Base-by-base conservation (phyloP, 2,113 vertebrate genomes). In the Lota lota region DNA sequence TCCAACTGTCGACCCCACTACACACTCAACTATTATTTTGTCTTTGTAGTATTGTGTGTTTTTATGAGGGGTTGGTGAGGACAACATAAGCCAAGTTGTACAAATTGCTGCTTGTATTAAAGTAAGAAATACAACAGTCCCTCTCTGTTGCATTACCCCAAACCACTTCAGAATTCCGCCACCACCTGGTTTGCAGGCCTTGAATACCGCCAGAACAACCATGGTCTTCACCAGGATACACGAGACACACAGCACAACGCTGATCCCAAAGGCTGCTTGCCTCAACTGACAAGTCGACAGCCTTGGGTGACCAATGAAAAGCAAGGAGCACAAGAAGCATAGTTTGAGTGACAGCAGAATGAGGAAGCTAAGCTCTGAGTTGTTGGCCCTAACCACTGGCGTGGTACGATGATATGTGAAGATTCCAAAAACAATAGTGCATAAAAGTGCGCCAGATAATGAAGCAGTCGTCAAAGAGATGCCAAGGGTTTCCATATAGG, bases 211-310 rank as follows among this genome's bases (percentile, higher is more conserved):
- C 28, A 93, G 72, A 33, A 92, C 91, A 24, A 91, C 91, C 12
- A 93, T 80, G 8, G 92, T 93, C 58, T 93, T 93, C 3, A 90
- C 86, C 68, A 85, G 82, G 20, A 93, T 88, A 70, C 89, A 91
- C 36, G 92, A 91, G 64, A 93, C 72, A 60, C 86, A 89, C 18
- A 93, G 78, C 0, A 89, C 89, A 78, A 93, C 92, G 71, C 85
- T 90, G 72, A 93, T 90, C 64, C 91, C 89, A 79, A 92, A 93
- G 15, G 87, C 87, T 21, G 86, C 87, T 68, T 93, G 91, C 66
- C 90, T 87, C 76, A 93, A 85, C 70, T 84, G 87, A 73, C 92
- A 93, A 3, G 91, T 66, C 88, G 87, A 82, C 14, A 88, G 54
- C 51, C 73, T 50, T 63, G 90, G 90, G n/a, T 76, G 90, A 1